Evolutionary conservation across 2,888 invertebrate species (phyloP), one percentile per base, ranked within the genome.

Genomic region (Corbicula japonica): DNA sequence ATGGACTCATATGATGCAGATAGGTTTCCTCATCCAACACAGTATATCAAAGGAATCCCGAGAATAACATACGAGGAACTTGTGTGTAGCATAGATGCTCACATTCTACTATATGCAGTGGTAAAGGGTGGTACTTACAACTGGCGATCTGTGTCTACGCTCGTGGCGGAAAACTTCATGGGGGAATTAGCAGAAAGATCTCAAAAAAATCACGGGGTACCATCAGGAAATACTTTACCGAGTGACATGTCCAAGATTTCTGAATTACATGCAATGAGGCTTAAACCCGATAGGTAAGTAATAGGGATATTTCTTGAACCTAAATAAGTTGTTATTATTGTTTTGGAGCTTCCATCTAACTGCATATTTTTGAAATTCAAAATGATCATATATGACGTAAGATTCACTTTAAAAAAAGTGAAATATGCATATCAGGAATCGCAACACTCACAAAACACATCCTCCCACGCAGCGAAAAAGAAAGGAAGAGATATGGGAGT

Each of bases 151-250:
- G 52, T 72, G 23, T 68, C 68, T 1, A 75, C 68, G 1, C 58
- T 73, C 12, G 72, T 62, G 2, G 72, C 69, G 3, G 75, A 75
- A 35, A 75, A 75, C 30, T 75, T 68, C 35, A 72, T 63, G 72
- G 63, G 72, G 12, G 72, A 63, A 23, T n/a, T 72, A 0, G 72
- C 72, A 1, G 63, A 63, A 32, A 30, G 72, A 1, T 54, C 72
- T 6, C 41, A 54, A 18, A 63, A 63, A 3, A 72, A 56, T 21
- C 41, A 72, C 23, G 72, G 72, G 2, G 60, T 70, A 23, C 70
- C 70, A 18, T 44, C 30, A n/a, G 70, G 70, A 8, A 32, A 15
- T 46, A 32, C 60, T n/a, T 32, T 70, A 28, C 34, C 32, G 18
- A 34, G 18, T 5, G 60, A 70, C 28, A 60, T 60, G 44, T 30